These are phyloP conservation scores for Holothuria leucospilota DNA, from an alignment of 53 echinoderm and acorn worm genomes.

Conservation along the genomic window DNA sequence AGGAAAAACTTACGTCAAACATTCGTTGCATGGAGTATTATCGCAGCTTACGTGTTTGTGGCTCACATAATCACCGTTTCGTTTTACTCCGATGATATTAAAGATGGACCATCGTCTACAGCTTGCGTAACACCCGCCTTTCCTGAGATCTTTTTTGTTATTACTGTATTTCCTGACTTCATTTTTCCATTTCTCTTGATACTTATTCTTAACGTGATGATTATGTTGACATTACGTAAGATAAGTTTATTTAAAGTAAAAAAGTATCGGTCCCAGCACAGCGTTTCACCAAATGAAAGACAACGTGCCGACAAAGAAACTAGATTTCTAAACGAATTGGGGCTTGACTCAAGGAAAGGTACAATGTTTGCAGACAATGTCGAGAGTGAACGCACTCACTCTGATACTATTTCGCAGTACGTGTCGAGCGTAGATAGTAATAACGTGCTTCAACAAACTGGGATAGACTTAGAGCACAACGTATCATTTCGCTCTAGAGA, in stretches of 20 bases:
- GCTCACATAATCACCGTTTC: too few species aligned
- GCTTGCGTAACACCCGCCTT: background rate
- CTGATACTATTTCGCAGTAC: too few species aligned
- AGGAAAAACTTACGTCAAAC: background rate
- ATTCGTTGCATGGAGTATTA: background rate
- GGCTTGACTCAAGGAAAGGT: too few species aligned
- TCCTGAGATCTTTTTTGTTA: background rate
- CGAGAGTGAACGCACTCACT: too few species aligned
- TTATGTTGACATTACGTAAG: background rate
- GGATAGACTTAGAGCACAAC: too few species aligned
- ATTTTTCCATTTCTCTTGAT: background rate
- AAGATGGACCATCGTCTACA: background rate
- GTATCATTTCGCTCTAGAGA: too few species aligned
- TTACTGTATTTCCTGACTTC: background rate
- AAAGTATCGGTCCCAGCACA: background rate
- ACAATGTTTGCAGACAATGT: too few species aligned
- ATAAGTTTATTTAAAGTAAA: background rate
- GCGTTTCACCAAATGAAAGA: too few species aligned
- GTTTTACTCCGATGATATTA: background rate
- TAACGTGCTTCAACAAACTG: too few species aligned
- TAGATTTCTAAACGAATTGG: too few species aligned
- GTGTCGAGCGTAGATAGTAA: too few species aligned
- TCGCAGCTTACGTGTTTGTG: background rate
- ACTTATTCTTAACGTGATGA: background rate
- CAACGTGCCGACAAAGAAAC: too few species aligned